Base-by-base conservation (phyloP, 2,888 invertebrate genomes). In the Slavum lentiscoides region DNA sequence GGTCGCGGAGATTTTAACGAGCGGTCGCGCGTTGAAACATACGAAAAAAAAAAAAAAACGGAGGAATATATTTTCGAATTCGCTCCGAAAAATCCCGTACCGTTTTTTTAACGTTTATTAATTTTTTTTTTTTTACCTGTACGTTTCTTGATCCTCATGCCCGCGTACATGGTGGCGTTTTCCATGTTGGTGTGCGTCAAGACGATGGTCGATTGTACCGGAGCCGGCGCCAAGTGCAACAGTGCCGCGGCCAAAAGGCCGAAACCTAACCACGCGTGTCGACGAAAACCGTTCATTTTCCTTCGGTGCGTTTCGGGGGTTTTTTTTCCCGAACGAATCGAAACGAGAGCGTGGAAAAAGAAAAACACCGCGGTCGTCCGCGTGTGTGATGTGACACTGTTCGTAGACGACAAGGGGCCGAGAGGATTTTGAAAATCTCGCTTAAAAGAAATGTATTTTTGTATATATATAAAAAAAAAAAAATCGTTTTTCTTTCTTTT, bases 141-240 rank as follows among this genome's bases (percentile, higher is more conserved):
- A 4, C 70, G 80, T 64, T 80, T 80, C 21, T 80, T 80, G 23
- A 80, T 49, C 55, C 70, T 17, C 21, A 59, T 58, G 21, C 80
- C 80, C n/a, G 62, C 64, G 64, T 55, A 80, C 64, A 64, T 64
- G 37, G 80, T 70, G 8, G 70, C 53, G 13, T 80, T 80, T 2
- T 80, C 80, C 80, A 64, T 64, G 1, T 72, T 80, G 17, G 80
- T 80, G 80, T 80, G 70, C 15, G 80, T n/a, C 43, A 80, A 39
- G 13, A 80, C 80, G 30, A 80, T 80, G 72, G 80, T 80, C 62
- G 80, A 80, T 19, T 30, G 55, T n/a, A 58, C 80, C 1, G 80
- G 70, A 19, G 58, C 58, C 17, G 70, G 64, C 55, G 55, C 23
- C 19, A 43, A 19, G 19, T 72, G n/a, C 30, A 70, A 66, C 19